Conservation (phyloP, 1,140 invertebrate genomes). For the Bombyx mori region DNA sequence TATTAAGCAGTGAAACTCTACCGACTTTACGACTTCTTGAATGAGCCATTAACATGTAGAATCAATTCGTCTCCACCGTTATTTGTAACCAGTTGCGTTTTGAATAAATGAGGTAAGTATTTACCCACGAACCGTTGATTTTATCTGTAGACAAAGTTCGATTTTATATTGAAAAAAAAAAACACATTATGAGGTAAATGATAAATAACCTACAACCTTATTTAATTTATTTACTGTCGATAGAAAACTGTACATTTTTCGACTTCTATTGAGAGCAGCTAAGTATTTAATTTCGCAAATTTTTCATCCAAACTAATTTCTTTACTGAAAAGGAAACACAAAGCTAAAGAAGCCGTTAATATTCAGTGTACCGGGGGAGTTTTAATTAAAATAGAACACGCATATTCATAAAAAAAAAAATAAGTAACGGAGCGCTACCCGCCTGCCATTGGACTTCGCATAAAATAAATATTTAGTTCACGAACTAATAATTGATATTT, state of each 20-base stretch:
- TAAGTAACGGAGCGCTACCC: conserved; percentile 9
- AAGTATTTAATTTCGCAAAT: too few species aligned
- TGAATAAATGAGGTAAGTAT: too few species aligned
- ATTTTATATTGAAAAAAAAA: too few species aligned
- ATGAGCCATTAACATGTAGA: conserved; percentile 65
- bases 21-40: conserved; percentile 64
- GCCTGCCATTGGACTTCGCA: conserved; percentile 5
- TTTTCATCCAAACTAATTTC: not conserved
- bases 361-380: conserved; percentile 19
- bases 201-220: too few species aligned
- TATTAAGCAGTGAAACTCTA: conserved; percentile 64
- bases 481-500: conserved; percentile 2
- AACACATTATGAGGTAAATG: too few species aligned
- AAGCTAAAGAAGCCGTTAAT: conserved; percentile 20
- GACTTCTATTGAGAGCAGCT: too few species aligned
- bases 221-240: too few species aligned
- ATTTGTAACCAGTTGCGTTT: conserved; percentile 12
- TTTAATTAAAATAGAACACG: conserved; percentile 28
- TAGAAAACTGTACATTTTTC: too few species aligned
- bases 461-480: conserved; percentile 5
- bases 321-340: conserved; percentile 11
- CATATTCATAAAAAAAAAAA: conserved; percentile 21
- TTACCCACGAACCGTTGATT: too few species aligned
- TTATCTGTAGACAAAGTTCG: too few species aligned
- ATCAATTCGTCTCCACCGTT: conserved; percentile 54